Evolutionary conservation across 2,888 invertebrate genomes (phyloP).

Genomic region (Caenorhabditis sp.): DNA sequence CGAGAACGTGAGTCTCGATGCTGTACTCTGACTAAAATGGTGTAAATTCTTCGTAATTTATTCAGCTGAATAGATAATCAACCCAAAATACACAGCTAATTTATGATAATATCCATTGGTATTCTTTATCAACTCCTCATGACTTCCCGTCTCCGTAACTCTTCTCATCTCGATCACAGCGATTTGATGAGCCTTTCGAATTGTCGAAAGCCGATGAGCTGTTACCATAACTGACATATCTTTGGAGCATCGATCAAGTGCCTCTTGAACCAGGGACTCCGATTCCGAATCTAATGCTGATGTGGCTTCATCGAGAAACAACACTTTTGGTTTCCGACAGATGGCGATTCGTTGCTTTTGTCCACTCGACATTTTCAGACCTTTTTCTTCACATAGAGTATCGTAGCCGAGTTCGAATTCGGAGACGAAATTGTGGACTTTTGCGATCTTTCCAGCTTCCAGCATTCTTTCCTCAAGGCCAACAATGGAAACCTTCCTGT

Average conservation of each 20-base stretch:
- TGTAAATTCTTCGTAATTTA: too few species aligned
- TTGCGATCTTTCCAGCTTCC: slow-evolving; percentile 71
- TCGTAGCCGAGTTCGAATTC: slow-evolving; percentile 83
- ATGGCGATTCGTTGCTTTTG: slow-evolving; percentile 85
- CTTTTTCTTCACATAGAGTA: slow-evolving; percentile 84
- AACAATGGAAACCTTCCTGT: slow-evolving; percentile 82
- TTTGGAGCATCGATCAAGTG: slow-evolving; percentile 70
- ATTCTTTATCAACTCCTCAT: slow-evolving; percentile 87
- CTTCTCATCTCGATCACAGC: slow-evolving; percentile 84
- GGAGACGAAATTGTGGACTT: slow-evolving; percentile 84
- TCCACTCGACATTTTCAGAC: slow-evolving; percentile 84
- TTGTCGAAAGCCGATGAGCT: slow-evolving; percentile 85
- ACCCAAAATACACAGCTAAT: too few species aligned
- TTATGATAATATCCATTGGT: slow-evolving; percentile 86
- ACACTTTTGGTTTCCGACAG: slow-evolving; percentile 79
- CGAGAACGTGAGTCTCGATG: too few species aligned
- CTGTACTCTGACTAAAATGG: too few species aligned
- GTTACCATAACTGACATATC: slow-evolving; percentile 85
- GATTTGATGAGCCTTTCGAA: slow-evolving; percentile 85
- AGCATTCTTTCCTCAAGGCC: slow-evolving; percentile 76
- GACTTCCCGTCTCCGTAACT: slow-evolving; percentile 86
- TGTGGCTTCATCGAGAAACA: slow-evolving; percentile 77
- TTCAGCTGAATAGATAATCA: too few species aligned
- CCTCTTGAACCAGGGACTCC: slow-evolving; percentile 74
- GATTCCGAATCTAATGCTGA: slow-evolving; percentile 75